A percentile compares a stretch with the other conserved stretches of the same genome.
phyloP scores from a whole-genome alignment of 2,113 vertebrate genomes.

The Trichomycterus rosablanca region DNA sequence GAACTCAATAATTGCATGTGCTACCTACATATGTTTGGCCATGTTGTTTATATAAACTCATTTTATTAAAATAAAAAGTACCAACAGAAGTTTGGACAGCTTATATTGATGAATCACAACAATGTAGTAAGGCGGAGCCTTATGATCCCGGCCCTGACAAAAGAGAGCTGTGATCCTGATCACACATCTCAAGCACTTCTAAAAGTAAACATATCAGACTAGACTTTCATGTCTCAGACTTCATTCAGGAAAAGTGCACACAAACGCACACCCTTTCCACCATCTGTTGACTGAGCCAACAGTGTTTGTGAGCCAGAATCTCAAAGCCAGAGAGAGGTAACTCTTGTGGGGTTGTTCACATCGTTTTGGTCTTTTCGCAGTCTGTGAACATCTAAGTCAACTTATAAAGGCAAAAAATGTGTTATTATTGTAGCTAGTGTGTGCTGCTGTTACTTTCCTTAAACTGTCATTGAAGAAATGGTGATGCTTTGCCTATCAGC shows the following conservation, averaged over 20 bases:
- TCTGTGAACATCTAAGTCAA: neutral
- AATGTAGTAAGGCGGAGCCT: conserved; percentile 57
- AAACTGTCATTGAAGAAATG: conserved; percentile 26
- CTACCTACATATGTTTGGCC: neutral
- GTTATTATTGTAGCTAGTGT: neutral
- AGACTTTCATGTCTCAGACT: conserved; percentile 55
- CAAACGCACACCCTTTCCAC: conserved; percentile 32
- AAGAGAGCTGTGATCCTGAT: conserved; percentile 46
- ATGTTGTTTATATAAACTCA: no score
- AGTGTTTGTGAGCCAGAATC: conserved; percentile 52
- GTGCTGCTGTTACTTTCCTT: neutral
- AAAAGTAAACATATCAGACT: conserved; percentile 53
- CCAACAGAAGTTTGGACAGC: no score
- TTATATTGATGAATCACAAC: conserved; percentile 50
- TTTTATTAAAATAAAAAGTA: no score
- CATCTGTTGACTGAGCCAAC: conserved; percentile 51
- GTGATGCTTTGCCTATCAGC: conserved; percentile 54
- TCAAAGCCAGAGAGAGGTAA: conserved; percentile 53
- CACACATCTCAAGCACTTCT: conserved; percentile 49
- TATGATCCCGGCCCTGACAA: conserved; percentile 54
- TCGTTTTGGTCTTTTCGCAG: conserved; percentile 40
- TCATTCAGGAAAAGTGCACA: conserved; percentile 43
- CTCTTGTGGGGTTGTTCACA: conserved; percentile 55
- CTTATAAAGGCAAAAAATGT: neutral
- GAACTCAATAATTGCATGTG: neutral